Evolutionary conservation across 2,797 vertebrate genomes (phyloP), one percentile per base, ranked within the genome.

Genomic region (Dicrostonyx torquatus): DNA sequence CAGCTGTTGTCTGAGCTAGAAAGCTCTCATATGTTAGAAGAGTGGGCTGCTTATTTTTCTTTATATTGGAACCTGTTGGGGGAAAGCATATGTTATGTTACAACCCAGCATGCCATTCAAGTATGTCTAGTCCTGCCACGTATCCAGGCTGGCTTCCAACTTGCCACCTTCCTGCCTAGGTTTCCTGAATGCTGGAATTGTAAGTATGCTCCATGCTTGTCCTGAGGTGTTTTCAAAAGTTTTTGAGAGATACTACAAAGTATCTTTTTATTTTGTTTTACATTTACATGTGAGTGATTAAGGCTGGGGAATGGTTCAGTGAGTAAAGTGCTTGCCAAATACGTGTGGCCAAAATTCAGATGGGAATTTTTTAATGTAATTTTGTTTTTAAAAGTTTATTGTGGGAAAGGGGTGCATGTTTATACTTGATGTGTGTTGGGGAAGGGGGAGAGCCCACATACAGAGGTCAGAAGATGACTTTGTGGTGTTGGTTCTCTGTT

Each of bases 221-320:
- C 24, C 50, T 55, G 3, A 26, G 66, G 24, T 68, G 8, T 87
- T 43, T 43, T 18, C 15, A 55, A 53, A 70, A 70, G 34, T 53
- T 68, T 84, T 78, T 90, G 18, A 79, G 62, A 89, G 62, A 60
- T 15, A 22, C 75, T 87, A 68, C 34, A 87, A 83, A 83, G 43
- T 62, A 8, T 68, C n/a, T 87, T 95, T n/a, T 89, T 13, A 73
- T 88, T 87, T 89, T 91, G 48, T 68, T 80, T 78, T 89, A 77
- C 17, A 77, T 77, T 79, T 68, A 14, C 5, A n/a, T 48, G 64
- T 15, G 31, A 18, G 10, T 58, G n/a, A 31, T 87, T 40, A 43
- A 29, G 53, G 68, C n/a, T 58, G n/a, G 66, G 6, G 40, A 24
- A 24, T 11, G 13, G 45, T 20, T 68, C 45, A 10, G 31, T n/a